Base-by-base conservation (phyloP, 92 coral and sea anemone genomes). In the Umimayanthus kanabou region DNA sequence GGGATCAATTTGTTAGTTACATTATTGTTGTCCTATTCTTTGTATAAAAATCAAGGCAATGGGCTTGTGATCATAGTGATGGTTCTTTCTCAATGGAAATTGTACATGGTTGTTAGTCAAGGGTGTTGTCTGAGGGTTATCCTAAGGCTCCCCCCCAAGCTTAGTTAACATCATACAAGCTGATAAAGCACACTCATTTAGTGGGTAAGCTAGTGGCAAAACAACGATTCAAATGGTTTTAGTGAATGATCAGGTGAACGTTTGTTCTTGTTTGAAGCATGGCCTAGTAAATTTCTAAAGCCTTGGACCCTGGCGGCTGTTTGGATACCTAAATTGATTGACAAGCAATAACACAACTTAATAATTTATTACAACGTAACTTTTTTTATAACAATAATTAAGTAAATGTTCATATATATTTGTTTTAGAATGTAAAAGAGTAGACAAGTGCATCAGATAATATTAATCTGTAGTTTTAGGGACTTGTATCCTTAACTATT, bases 321-420 rank as follows among this genome's bases (percentile, higher is more conserved):
- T 50, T 75, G 47, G 49, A 75, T 75, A 75, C 49, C 53, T 75
- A 75, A 75, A 75, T 39, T 75, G 49, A 14, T 75, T 75, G 79
- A 75, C 53, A 75, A 75, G 55, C 25, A 39, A 75, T 75, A 75
- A 37, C 42, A 75, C 47, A 33, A 75, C 49, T 75, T 9, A 75
- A 39, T 75, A 50, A 13, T 75, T 75, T 75, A 33, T 75, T 75
- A 9, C 79, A 75, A 39, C 53, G 37, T 6, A 14, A 75, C 79
- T 39, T 6, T 13, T 75, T 75, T 33, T 33, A 33, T 33, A 33
- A 39, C 1, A 75, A 39, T n/a, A 39, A 14, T 75, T 39, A n/a
- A 75, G 9, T 37, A 75, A 75, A 75, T 75, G 22, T 4, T 15
- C 25, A 9, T 39, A 75, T 39, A 13, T 75, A 33, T 33, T 33